Base-by-base conservation (phyloP, 1,140 invertebrate species). In the Gryon sp. region DNA sequence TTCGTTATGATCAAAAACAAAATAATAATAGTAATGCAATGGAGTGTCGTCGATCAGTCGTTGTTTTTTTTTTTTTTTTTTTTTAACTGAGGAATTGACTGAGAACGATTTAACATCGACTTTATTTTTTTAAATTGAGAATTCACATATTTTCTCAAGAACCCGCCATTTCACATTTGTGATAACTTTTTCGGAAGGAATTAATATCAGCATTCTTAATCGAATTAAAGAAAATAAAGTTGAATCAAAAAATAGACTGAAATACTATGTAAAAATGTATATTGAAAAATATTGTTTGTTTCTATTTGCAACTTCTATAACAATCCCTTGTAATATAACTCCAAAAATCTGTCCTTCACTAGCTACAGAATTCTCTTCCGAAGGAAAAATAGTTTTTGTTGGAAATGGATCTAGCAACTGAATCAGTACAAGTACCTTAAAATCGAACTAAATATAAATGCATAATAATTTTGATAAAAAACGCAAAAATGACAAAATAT, bases 191-290 rank as follows among this genome's bases (percentile, higher is more conserved):
- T 18, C 11, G 30, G 32, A 28, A 36, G 20, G 28, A 16, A 48
- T 7, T 28, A 12, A 28, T 28, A n/a, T 28, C n/a, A 9, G 26
- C n/a, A 28, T 28, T 28, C n/a, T 28, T 28, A 9, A 28, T 9
- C 7, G 22, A 7, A 7, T 9, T 9, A 24, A 4, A 24, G n/a
- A 28, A 28, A 28, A 7, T 28, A 28, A 7, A 28, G 6, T 9
- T 26, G 3, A 32, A 59, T 40, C 26, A 19, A 40, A 20, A 40
- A 40, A 14, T 50, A 50, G 16, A 40, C 36, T 19, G 32, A 30
- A 30, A 48, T 14, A n/a, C n/a, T n/a, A n/a, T 60, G 55, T 60
- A 63, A 50, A 62, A 63, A 63, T 63, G 59, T 63, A 60, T 20
- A 59, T 59, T 59, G 14, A 59, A 60, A 34, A 12, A 7, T 24